Evolutionary conservation across 2,888 invertebrate species (phyloP), one percentile per base, ranked within the genome.

Genomic region (Drosophila koepferae): DNA sequence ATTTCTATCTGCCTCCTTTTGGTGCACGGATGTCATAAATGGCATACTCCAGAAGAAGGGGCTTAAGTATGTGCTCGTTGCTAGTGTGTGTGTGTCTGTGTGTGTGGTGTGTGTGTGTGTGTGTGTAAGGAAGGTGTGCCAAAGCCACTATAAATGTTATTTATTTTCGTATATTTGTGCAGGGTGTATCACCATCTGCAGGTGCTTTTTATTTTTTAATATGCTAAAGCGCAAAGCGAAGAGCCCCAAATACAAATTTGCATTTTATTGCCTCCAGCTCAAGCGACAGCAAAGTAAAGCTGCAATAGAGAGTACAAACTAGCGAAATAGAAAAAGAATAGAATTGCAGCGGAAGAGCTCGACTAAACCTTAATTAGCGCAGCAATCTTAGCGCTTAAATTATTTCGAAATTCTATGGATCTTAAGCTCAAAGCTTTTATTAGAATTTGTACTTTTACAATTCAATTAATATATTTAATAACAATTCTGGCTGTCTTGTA

Each of bases 1-100:
- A 49, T 51, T 44, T 46, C 72, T 41, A 49, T 60, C 49, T 68
- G 68, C 75, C 72, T 63, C 55, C 73, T 67, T 63, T 74, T 51
- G 63, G 70, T 73, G 76, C 85, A 72, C 89, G 89, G 89, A 87
- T 87, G 86, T 87, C 86, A 86, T 89, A 87, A 87, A 87, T 87
- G 86, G 86, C 89, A 85, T 87, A 77, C 87, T 77, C 78, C 80
- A 77, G 80, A 72, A 63, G 64, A 76, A 72, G 60, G 66, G 41
- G 66, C 68, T 80, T 63, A 72, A 63, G 81, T 68, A 72, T 79
- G 72, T 72, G 59, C 59, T 53, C 64, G 61, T 55, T 23, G 20
- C 67, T 28, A 49, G 67, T 59, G 28, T 58, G 23, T 48, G n/a
- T 54, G 53, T 31, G 63, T 41, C 18, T 48, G 14, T 63, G 49